These are phyloP conservation scores for Pegoplata infirma DNA, from an alignment of 2,888 invertebrate species.

Conservation along the genomic window DNA sequence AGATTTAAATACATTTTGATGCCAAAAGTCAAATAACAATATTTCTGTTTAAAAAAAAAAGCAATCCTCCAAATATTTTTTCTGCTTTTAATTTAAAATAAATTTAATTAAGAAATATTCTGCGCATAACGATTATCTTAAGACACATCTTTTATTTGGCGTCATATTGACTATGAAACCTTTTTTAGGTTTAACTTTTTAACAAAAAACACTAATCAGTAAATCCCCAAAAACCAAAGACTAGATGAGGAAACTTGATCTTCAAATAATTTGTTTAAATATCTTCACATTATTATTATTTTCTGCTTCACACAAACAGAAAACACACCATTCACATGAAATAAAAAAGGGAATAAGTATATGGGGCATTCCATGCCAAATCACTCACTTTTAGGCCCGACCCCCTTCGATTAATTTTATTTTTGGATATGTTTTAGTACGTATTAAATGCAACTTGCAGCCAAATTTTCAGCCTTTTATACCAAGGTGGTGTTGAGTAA, in stretches of 20 bases:
- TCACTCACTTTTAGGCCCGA: too few relatives aligned
- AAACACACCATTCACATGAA: not conserved
- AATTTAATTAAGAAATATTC: not conserved
- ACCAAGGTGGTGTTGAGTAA: too few relatives aligned
- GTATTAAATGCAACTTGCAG: too few relatives aligned
- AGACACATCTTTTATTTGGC: not conserved
- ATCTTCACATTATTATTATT: constrained; percentile 20
- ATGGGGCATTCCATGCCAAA: too few relatives aligned
- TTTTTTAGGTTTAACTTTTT: not conserved
- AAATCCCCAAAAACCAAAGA: constrained; percentile 21
- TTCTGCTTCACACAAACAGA: not conserved
- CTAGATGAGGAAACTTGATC: constrained; percentile 45
- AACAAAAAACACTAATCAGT: constrained; percentile 15
- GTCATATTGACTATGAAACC: constrained; percentile 34
- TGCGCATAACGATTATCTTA: not conserved
- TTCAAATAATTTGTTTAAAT: constrained; percentile 45
- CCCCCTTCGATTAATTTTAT: too few relatives aligned
- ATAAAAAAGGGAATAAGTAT: constrained; percentile 30
- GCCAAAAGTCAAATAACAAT: too few relatives aligned
- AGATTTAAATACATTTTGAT: too few relatives aligned
- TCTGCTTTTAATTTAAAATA: not conserved
- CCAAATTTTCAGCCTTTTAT: too few relatives aligned
- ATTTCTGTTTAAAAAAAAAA: too few relatives aligned
- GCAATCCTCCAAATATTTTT: too few relatives aligned
- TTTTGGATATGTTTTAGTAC: too few relatives aligned